Base-by-base conservation (phyloP, 2,888 invertebrate genomes). In the Linnaemya vulpina region DNA sequence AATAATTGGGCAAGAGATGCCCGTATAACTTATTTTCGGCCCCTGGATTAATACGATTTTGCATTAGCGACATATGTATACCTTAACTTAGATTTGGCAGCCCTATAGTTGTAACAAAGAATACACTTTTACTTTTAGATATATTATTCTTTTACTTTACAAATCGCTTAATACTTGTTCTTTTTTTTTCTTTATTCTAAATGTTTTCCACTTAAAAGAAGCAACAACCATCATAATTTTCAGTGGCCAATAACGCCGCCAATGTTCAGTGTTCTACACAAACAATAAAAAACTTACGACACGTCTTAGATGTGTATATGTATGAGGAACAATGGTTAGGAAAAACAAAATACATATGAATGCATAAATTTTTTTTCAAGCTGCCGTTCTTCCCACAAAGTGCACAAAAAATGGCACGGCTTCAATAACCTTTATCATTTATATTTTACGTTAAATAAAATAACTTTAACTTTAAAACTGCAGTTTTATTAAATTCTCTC, bases 381-480 rank as follows among this genome's bases (percentile, higher is more conserved):
- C 43, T 74, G 70, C 67, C 22, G 68, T 68, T 73, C n/a, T 68
- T 68, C 22, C n/a, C 62, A 22, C 20, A 17, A 58, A 77, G 10
- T 68, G 30, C 67, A 68, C 53, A n/a, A 53, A 65, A 77, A 79
- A 87, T 88, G 88, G 88, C 89, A 88, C 88, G 88, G 89, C 88
- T 87, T 71, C 86, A 87, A 87, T 81, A 84, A 83, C 77, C 85
- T 81, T 87, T 88, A 82, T 49, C 17, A 70, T 68, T 17, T 60
- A 75, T 82, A 86, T 84, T 79, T 83, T 83, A 87, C 83, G 71
- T 62, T 55, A 65, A 79, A 79, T 75, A 78, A 60, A 17, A 35
- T 73, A 63, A 75, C 17, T 51, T 68, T 73, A 13, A 25, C 62
- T 25, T 74, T 53, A 40, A 79, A 62, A 74, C 51, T 74, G 87